Base-by-base conservation (phyloP, 2,888 invertebrate species). In the Gymnosoma rotundatum region DNA sequence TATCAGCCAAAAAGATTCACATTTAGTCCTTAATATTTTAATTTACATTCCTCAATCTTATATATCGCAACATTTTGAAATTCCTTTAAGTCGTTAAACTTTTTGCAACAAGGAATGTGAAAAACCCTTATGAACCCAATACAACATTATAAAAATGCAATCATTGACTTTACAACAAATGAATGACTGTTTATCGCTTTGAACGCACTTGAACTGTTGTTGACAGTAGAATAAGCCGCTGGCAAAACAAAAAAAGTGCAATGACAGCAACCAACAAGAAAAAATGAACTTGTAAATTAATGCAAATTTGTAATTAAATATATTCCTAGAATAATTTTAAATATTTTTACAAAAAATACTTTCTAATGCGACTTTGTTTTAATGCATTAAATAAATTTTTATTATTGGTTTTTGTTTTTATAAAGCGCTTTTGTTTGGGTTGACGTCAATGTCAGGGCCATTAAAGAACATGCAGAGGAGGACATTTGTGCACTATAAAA, bases 141-240 rank as follows among this genome's bases (percentile, higher is more conserved):
- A 63, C 2, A 60, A 54, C 10, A 60, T 42, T 25, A 50, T 60
- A 61, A 54, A 32, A 58, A 52, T 74, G 78, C 70, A 75, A 48
- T 67, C 74, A 50, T 70, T 75, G 63, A 69, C 45, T 82, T 72
- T 45, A 38, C 45, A 58, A 75, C 45, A 58, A 75, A 60, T 42
- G n/a, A 52, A 58, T n/a, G 14, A 8, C 20, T 56, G 58, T 78
- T 85, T 85, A 85, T 85, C 85, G 72, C 78, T 20, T 50, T 67
- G 85, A 82, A 85, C 85, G 78, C 78, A 78, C 82, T 85, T 85
- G 85, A 85, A 85, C 85, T 82, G 73, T 78, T 58, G 78, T 78
- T 78, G 78, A 73, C 76, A 69, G 79, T 42, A 54, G 63, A 58
- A 58, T 10, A 63, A 73, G 72, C 20, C 64, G 54, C 63, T 69